A percentile compares a stretch with the other conserved stretches of the same genome.
phyloP scores from a whole-genome alignment of 2,888 invertebrate genomes.

The Machimus rusticus region DNA sequence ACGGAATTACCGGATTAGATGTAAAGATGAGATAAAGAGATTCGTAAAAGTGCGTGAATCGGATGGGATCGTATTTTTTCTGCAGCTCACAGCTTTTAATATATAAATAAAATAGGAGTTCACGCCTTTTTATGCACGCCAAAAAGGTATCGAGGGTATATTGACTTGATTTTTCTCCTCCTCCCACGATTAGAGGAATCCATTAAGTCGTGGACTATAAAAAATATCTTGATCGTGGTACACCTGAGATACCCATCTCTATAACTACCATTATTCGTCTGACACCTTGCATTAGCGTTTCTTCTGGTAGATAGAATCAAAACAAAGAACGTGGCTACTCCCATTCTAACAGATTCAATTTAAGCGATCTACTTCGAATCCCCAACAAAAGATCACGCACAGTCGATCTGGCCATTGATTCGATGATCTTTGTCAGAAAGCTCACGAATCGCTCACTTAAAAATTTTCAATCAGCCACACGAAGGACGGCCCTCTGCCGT shows the following conservation, averaged over 20 bases:
- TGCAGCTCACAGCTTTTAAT: background rate
- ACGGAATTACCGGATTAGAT: background rate
- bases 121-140: background rate
- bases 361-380: background rate
- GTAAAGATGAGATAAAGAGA: background rate
- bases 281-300: background rate
- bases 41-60: background rate
- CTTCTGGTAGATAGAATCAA: background rate
- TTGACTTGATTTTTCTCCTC: background rate
- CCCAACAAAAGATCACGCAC: background rate
- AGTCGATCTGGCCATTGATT: background rate
- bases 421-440: background rate
- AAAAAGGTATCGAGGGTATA: background rate
- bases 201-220: background rate
- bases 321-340: background rate
- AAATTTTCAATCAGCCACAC: background rate
- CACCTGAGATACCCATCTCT: background rate
- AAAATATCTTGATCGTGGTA: background rate
- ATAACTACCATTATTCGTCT: background rate
- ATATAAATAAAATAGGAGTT: background rate
- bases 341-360: background rate
- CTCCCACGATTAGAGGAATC: background rate
- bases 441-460: background rate
- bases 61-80: background rate
- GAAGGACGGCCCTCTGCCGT: background rate